Percentiles rank a stretch among this genome's conserved stretches.
phyloP scores from a whole-genome alignment of 2,888 invertebrate genomes.

The Noctua janthina region DNA sequence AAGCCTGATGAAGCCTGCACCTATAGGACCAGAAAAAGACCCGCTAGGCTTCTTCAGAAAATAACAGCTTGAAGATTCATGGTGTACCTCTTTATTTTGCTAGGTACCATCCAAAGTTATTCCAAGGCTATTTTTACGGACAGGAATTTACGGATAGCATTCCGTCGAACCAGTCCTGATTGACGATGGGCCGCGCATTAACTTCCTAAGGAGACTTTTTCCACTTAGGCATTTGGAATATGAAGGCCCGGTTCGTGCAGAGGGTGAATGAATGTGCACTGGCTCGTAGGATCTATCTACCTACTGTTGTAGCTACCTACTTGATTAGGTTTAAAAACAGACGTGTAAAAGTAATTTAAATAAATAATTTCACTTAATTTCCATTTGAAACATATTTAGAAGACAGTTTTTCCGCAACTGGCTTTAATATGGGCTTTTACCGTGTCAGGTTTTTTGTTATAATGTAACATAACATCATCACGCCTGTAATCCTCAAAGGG shows the following conservation, averaged over 20 bases:
- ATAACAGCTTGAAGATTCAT: not conserved
- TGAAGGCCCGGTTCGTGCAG: not conserved
- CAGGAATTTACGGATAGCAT: constrained; percentile 19
- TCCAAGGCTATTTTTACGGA: constrained; percentile 1
- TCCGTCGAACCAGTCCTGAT: constrained; percentile 30
- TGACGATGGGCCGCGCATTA: not conserved
- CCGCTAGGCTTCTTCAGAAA: not conserved
- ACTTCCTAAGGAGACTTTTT: constrained; percentile 17
- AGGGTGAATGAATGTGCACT: not conserved
- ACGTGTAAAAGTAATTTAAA: not conserved
- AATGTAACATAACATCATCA: too few relatives aligned
- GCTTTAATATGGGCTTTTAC: too few relatives aligned
- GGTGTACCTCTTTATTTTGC: not conserved
- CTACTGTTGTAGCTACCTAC: too few relatives aligned
- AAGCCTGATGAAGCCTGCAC: not conserved
- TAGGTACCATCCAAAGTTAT: not conserved
- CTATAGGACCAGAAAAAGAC: not conserved
- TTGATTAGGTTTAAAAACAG: not conserved
- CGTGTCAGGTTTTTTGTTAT: too few relatives aligned
- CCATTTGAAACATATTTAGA: too few relatives aligned
- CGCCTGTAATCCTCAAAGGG: too few relatives aligned
- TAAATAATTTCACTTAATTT: not conserved
- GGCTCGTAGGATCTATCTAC: not conserved
- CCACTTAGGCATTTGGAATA: constrained; percentile 7
- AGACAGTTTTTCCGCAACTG: too few relatives aligned